These are phyloP conservation scores for Melozone crissalis DNA, from an alignment of 2,113 vertebrate species.

Conservation along the genomic window DNA sequence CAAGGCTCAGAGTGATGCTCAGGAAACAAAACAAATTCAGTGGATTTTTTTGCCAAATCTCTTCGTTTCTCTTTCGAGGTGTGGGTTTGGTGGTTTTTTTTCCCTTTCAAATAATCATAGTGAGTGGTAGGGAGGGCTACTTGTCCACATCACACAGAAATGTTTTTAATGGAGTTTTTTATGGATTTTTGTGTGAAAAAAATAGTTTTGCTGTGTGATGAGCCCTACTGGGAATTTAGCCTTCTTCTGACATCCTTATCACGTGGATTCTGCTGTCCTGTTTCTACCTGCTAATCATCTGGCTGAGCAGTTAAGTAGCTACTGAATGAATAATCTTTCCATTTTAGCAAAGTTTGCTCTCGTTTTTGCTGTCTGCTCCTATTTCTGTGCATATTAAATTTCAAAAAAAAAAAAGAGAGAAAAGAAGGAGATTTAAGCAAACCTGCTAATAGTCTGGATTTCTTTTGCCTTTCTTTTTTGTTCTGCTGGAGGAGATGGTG, in stretches of 20 bases:
- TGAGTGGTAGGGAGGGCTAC: accelerated
- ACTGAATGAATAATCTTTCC: not conserved
- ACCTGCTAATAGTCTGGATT: not conserved
- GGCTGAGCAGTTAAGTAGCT: not conserved
- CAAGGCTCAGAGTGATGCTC: not conserved
- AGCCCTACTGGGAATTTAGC: not conserved
- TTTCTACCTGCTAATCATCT: not conserved
- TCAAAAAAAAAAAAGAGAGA: too few relatives aligned
- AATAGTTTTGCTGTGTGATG: not conserved
- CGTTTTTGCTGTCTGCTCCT: not conserved
- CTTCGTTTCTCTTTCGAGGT: not conserved
- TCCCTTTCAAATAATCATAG: not conserved
- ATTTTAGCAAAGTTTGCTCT: not conserved
- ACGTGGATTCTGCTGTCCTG: not conserved
- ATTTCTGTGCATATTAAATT: not conserved
- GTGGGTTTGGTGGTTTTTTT: accelerated
- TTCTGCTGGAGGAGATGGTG: not conserved
- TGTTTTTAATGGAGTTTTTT: not conserved
- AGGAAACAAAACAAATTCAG: not conserved
- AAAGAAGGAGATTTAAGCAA: not conserved
- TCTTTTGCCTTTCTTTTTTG: not conserved
- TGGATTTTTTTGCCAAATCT: not conserved
- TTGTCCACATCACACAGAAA: not conserved
- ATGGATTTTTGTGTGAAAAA: not conserved
- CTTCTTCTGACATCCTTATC: not conserved